These are phyloP conservation scores for Perithous albicinctus DNA, from an alignment of 2,888 invertebrate species.

Conservation along the genomic window DNA sequence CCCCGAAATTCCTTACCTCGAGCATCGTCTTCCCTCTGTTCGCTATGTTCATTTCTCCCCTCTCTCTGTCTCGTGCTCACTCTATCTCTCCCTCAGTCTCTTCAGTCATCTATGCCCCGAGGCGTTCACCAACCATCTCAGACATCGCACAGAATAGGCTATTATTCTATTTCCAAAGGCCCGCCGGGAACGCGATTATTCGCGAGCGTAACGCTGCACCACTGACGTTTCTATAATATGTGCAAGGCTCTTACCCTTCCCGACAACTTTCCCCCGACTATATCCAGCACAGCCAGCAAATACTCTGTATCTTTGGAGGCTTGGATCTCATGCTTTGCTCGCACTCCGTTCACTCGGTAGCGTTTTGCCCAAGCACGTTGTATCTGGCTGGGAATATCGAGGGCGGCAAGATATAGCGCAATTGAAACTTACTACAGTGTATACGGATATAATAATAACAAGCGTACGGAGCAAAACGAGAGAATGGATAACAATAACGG, in stretches of 20 bases:
- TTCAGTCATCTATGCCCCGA: slow-evolving; percentile 27
- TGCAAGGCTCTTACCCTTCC: neutral
- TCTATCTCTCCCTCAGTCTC: neutral
- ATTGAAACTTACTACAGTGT: slow-evolving; percentile 14
- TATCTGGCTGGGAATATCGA: slow-evolving; percentile 7
- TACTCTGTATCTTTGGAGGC: slow-evolving; percentile 18
- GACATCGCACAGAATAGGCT: slow-evolving; percentile 51
- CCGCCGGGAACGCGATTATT: slow-evolving; percentile 53
- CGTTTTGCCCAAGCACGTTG: slow-evolving; percentile 27
- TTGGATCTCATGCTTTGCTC: slow-evolving; percentile 21
- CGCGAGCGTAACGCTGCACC: slow-evolving; percentile 49
- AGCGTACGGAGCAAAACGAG: neutral
- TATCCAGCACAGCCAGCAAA: slow-evolving; percentile 26
- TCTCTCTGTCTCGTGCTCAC: neutral
- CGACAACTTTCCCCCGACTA: slow-evolving; percentile 1
- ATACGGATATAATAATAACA: slow-evolving; percentile 8
- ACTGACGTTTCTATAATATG: slow-evolving; percentile 45
- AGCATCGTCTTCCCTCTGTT: slow-evolving; percentile 23
- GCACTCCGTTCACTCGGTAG: slow-evolving; percentile 10
- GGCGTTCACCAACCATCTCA: slow-evolving; percentile 43
- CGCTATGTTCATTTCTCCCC: neutral
- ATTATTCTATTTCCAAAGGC: slow-evolving; percentile 57
- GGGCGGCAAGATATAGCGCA: neutral
- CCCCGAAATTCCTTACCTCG: slow-evolving; percentile 29
- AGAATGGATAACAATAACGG: slow-evolving; percentile 20